Percentiles rank a stretch among this genome's conserved stretches.
These are phyloP conservation scores for Xanthorhoe designata DNA, from an alignment of 2,888 invertebrate species.

Conservation along the genomic window DNA sequence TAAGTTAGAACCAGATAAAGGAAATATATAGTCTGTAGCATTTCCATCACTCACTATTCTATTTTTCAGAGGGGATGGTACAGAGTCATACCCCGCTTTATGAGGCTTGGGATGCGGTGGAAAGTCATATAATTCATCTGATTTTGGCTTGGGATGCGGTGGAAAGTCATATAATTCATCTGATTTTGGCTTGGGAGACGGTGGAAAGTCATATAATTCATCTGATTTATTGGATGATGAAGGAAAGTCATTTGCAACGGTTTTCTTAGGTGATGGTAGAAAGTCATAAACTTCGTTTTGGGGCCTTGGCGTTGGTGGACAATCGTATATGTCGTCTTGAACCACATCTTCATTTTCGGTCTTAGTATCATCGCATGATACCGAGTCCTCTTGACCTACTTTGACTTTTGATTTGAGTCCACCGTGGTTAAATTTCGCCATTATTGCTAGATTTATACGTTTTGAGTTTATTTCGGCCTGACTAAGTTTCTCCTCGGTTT, in stretches of 20 bases:
- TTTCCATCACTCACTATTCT: conserved; percentile 21
- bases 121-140: background rate
- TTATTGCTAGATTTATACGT: conserved; percentile 1
- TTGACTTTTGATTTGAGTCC: background rate
- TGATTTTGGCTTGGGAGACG: background rate
- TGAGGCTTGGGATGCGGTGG: no score
- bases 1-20: background rate
- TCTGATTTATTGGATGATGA: conserved; percentile 12
- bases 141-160: background rate
- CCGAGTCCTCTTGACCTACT: background rate
- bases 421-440: background rate
- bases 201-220: conserved; percentile 25
- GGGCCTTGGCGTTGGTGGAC: conserved; percentile 10
- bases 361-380: background rate
- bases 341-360: background rate
- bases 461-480: background rate
- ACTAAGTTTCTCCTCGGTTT: background rate
- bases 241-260: conserved; percentile 4
- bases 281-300: conserved; percentile 8
- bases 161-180: background rate
- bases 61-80: conserved; percentile 4
- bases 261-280: conserved; percentile 4
- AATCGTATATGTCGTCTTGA: conserved; percentile 25
- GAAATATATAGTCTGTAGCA: conserved; percentile 10
- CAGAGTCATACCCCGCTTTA: background rate